Evolutionary conservation across 2,797 vertebrate genomes (phyloP).

Genomic region (Channallabes apus): DNA sequence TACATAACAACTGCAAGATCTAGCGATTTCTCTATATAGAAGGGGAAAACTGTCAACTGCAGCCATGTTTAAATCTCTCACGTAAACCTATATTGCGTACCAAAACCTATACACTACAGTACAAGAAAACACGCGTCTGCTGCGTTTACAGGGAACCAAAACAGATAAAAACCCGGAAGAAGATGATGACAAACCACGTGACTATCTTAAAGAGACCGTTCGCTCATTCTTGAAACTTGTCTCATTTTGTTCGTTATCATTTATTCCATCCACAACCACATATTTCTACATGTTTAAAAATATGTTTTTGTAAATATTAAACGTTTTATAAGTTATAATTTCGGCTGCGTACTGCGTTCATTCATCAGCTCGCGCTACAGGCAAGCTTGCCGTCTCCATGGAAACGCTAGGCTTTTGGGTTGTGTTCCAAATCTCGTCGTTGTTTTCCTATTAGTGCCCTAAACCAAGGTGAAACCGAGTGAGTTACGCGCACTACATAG

Average conservation of each 20-base stretch:
- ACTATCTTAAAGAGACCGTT: not conserved
- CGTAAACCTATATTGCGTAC: not conserved
- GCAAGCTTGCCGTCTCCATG: slow-evolving; percentile 34
- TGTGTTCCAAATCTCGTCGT: not conserved
- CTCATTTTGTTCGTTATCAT: not conserved
- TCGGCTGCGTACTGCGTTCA: not conserved
- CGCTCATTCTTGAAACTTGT: not conserved
- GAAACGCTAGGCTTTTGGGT: slow-evolving; percentile 1
- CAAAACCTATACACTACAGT: not conserved
- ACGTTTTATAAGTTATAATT: accelerated
- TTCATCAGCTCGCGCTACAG: not conserved
- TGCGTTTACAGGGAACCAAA: not conserved
- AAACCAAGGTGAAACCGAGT: too few relatives aligned
- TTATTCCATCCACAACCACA: not conserved
- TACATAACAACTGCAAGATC: slow-evolving; percentile 79
- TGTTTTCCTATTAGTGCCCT: not conserved
- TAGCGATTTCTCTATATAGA: slow-evolving; percentile 85
- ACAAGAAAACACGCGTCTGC: not conserved
- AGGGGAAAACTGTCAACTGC: slow-evolving; percentile 91
- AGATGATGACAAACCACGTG: not conserved
- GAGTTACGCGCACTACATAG: not conserved
- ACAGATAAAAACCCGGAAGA: not conserved
- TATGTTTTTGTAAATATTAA: not conserved
- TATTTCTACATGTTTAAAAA: not conserved
- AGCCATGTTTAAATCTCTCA: slow-evolving; percentile 75